Base-by-base conservation (phyloP, 2,888 invertebrate species). In the Caenorhabditis auriculariae region DNA sequence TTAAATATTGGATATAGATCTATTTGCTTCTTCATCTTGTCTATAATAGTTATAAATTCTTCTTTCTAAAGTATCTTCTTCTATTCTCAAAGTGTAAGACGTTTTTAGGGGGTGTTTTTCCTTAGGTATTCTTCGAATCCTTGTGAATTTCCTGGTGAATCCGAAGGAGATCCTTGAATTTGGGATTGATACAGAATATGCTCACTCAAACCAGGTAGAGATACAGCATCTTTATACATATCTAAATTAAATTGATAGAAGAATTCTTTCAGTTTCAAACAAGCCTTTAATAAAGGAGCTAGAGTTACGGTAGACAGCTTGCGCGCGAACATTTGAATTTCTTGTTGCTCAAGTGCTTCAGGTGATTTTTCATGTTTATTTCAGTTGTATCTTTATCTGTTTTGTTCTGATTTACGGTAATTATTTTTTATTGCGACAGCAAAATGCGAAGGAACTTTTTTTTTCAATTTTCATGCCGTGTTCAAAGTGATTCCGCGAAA, bases 151-250 rank as follows among this genome's bases (percentile, higher is more conserved):
- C 45, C 45, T 45, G 45, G 45, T 45, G 45, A 45, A 45, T 45
- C 45, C 45, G 26, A 45, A 45, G 24, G 45, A n/a, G n/a, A n/a
- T n/a, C 47, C 55, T 35, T 38, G 43, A 42, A 56, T 50, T 56
- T 58, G 58, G 24, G 53, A 58, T 27, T 53, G 51, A 48, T 53
- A 58, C 53, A 58, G 42, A 39, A 58, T 43, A 42, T 53, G 45
- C 29, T 58, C 51, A 48, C 58, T 58, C 1, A 58, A 38, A 24
- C 52, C 58, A 43, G 51, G 48, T 21, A 58, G 46, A 17, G 58
- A 45, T 43, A 53, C 41, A 21, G 55, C 55, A 49, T 55, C 55
- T 55, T 55, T 55, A 55, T 55, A 55, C 55, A 55, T 55, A 49
- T 55, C 55, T 32, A 55, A 49, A 1, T 55, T 55, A 28, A 55